Conservation (phyloP, 2,113 vertebrate genomes). For the Acanthisitta chloris region DNA sequence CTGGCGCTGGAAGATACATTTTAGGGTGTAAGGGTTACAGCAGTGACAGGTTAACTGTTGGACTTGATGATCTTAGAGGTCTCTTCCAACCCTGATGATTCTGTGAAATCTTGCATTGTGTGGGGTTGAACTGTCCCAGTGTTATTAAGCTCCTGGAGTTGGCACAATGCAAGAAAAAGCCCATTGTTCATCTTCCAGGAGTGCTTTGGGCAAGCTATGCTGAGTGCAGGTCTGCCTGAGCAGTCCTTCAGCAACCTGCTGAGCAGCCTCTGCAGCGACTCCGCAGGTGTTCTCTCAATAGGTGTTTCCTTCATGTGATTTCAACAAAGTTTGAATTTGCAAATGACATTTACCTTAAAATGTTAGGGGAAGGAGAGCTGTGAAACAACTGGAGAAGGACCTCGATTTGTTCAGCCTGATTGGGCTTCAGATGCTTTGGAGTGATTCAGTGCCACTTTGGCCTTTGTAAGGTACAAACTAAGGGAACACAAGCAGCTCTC, state of each 20-base stretch:
- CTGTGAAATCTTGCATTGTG: background rate
- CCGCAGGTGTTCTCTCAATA: background rate
- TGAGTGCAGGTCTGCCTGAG: background rate
- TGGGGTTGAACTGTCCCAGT: background rate
- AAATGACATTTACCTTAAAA: background rate
- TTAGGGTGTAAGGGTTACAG: too few relatives aligned
- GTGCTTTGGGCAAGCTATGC: background rate
- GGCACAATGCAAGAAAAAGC: background rate
- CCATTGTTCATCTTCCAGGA: background rate
- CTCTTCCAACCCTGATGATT: too few relatives aligned
- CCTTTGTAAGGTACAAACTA: background rate
- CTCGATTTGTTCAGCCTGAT: background rate
- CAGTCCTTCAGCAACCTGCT: too few relatives aligned
- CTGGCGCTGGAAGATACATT: too few relatives aligned
- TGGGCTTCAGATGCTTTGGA: background rate
- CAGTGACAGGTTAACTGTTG: too few relatives aligned
- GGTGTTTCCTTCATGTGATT: background rate
- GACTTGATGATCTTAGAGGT: too few relatives aligned
- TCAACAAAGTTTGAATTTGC: background rate
- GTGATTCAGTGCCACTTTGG: background rate
- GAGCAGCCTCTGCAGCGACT: background rate
- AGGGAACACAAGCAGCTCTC: background rate
- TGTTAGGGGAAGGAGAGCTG: background rate
- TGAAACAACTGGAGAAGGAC: background rate
- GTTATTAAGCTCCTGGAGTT: background rate